Evolutionary conservation across 2,113 vertebrate genomes (phyloP).

Genomic region (Monarcha castaneiventris): DNA sequence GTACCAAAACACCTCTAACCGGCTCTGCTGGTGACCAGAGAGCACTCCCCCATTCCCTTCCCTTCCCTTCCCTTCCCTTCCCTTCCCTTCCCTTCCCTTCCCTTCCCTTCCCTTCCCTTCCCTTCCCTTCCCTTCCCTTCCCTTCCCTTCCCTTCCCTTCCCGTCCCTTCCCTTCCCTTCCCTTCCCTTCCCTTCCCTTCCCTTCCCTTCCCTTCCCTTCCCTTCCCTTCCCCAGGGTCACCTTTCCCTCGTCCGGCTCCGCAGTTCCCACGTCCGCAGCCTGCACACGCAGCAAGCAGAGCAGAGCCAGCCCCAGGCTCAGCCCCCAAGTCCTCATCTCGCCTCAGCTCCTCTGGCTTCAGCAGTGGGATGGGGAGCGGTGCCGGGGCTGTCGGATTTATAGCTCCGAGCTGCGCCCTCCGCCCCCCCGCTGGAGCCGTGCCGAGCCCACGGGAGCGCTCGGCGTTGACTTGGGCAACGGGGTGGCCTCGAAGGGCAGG

Average conservation of each 20-base stretch:
- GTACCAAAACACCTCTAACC: not conserved
- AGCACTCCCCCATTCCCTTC: too few relatives aligned
- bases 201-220: too few relatives aligned
- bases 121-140: too few relatives aligned
- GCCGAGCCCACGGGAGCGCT: accelerated
- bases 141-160: too few relatives aligned
- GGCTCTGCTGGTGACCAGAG: too few relatives aligned
- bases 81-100: too few relatives aligned
- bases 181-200: not conserved
- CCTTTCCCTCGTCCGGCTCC: not conserved
- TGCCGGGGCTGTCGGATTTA: not conserved
- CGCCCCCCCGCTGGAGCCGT: not conserved
- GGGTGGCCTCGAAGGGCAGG: not conserved
- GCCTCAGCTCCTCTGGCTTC: not conserved
- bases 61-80: too few relatives aligned
- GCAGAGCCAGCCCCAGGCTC: constrained; percentile 1
- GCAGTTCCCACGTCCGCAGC: not conserved
- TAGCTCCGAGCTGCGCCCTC: accelerated
- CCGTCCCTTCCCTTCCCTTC: too few relatives aligned
- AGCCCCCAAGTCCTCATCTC: not conserved
- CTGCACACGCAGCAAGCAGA: not conserved
- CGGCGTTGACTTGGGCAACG: not conserved
- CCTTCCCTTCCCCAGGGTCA: too few relatives aligned
- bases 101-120: too few relatives aligned
- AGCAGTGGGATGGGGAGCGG: accelerated